Base-by-base conservation (phyloP, 2,888 invertebrate genomes). In the Idaea dimidiata region DNA sequence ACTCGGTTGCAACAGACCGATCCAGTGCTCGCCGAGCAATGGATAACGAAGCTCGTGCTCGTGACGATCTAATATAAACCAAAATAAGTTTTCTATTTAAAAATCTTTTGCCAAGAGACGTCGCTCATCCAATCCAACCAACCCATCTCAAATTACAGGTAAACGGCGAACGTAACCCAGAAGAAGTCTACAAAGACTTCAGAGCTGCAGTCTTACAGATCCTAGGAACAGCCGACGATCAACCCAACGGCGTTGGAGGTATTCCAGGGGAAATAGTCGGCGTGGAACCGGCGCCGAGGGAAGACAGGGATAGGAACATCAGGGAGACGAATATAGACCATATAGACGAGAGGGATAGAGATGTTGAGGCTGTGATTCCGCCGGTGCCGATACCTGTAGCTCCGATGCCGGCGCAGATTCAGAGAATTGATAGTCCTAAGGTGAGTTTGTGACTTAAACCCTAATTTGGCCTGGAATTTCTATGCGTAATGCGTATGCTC, bases 181-280 rank as follows among this genome's bases (percentile, higher is more conserved):
- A 95, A 53, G 97, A 97, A 77, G 97, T 97, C 10, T 97, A 97
- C 89, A 95, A 95, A 79, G 97, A 97, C 86, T 97, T 97, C 86
- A 94, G 96, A 60, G 93, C 95, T 10, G 95, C 96, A 2, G 95
- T 97, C 8, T 94, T 97, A 72, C 94, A 95, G 79, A 96, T 97
- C 76, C 88, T 97, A 17, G 96, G 96, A 24, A 90, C 94, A 57
- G 93, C 94, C 70, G 96, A 95, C 78, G 95, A 95, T 75, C 94
- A 94, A 74, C 87, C 93, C 0, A 94, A 95, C 76, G 95, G 95
- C 65, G 93, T 94, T 75, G 86, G 82, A 73, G 90, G 94, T 70
- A 94, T 94, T 80, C 94, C 94, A 57, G 94, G 94, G 59, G 94
- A 94, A 87, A 94, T 94, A 64, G 94, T 94, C 61, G 94, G 94